Evolutionary conservation across 2,888 invertebrate genomes (phyloP).

Genomic region (Tryphoninae sp.): DNA sequence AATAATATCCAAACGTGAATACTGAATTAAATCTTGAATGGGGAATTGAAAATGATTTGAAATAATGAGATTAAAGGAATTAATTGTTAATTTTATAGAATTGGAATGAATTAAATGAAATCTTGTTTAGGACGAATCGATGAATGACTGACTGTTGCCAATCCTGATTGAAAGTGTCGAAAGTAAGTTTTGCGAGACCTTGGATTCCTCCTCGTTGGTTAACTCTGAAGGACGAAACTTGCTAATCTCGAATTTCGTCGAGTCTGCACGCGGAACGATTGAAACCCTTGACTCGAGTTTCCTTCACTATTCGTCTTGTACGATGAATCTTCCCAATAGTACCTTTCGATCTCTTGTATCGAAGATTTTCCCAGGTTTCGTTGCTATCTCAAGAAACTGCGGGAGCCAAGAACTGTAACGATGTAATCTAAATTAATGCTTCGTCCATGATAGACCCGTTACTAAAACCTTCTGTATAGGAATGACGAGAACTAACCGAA

Average conservation of each 20-base stretch:
- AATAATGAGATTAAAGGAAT: too few species aligned
- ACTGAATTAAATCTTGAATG: too few species aligned
- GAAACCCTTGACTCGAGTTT: constrained; percentile 11
- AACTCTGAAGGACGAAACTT: constrained; percentile 17
- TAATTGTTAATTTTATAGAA: too few species aligned
- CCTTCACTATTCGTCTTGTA: constrained; percentile 27
- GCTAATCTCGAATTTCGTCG: constrained; percentile 26
- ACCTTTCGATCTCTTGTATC: constrained; percentile 25
- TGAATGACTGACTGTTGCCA: background rate
- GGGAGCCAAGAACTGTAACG: constrained; percentile 45
- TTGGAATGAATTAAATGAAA: background rate
- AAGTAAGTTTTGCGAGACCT: background rate
- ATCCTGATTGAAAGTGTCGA: background rate
- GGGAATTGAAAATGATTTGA: too few species aligned
- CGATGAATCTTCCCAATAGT: constrained; percentile 39
- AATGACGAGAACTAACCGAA: background rate
- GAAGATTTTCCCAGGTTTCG: constrained; percentile 25
- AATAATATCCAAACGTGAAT: background rate
- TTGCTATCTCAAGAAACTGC: constrained; percentile 32
- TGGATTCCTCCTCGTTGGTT: background rate
- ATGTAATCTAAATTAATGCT: constrained; percentile 64
- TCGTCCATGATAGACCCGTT: constrained; percentile 49
- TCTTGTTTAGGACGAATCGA: background rate
- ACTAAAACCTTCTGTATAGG: constrained; percentile 26
- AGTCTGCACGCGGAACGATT: constrained; percentile 5